These are phyloP conservation scores for Vidua macroura DNA, from an alignment of 2,113 vertebrate genomes.

Conservation along the genomic window DNA sequence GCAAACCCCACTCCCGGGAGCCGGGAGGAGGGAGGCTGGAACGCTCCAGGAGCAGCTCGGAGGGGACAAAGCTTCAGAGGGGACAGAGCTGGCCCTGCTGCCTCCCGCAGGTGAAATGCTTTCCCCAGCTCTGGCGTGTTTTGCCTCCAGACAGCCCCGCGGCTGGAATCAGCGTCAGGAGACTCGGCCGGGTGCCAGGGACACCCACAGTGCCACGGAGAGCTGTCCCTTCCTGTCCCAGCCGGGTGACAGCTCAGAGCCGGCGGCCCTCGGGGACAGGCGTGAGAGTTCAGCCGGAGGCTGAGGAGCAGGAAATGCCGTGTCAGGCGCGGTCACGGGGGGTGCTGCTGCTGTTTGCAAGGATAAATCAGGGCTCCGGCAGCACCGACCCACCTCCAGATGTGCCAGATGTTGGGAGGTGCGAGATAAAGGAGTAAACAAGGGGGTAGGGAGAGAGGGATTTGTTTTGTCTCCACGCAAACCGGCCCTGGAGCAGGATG, in stretches of 20 bases:
- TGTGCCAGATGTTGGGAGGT: slow-evolving; percentile 17
- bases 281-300: fast-evolving
- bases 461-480: neutral
- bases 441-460: neutral
- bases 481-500: neutral
- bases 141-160: neutral
- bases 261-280: neutral
- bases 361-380: neutral
- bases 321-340: neutral
- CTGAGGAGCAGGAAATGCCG: neutral
- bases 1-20: neutral
- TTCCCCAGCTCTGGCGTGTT: neutral
- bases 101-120: neutral
- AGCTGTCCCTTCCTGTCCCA: fast-evolving
- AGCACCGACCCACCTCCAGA: neutral
- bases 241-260: neutral
- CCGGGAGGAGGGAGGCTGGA: neutral
- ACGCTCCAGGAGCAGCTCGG: neutral
- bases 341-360: fast-evolving
- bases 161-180: neutral
- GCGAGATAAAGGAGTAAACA: neutral
- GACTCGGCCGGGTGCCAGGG: fast-evolving
- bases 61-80: no score
- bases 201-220: neutral
- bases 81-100: neutral